These are phyloP conservation scores for Cichlasoma orientale DNA, from an alignment of 2,797 vertebrate species.

Conservation along the genomic window DNA sequence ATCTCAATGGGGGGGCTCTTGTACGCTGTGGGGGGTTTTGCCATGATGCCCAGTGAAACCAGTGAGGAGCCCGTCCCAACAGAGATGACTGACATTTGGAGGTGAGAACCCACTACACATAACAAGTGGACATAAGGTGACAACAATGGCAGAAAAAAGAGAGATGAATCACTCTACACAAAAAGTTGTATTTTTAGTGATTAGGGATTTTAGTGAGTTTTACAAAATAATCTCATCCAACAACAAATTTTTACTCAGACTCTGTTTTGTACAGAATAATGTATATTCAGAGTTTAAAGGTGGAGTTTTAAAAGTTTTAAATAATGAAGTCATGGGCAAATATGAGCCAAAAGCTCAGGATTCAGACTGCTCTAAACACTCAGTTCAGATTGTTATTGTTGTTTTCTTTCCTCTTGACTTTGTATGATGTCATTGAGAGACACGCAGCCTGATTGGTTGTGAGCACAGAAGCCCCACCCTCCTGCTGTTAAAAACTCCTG, in stretches of 20 bases:
- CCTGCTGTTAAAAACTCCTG: background rate
- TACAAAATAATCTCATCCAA: background rate
- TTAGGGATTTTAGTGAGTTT: background rate
- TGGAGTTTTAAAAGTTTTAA: background rate
- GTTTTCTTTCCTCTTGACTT: background rate
- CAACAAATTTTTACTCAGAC: background rate
- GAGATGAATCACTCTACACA: background rate
- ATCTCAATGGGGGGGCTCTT: constrained; percentile 85
- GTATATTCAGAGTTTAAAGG: no score
- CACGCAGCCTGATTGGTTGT: background rate
- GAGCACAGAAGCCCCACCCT: background rate
- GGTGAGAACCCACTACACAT: constrained; percentile 72
- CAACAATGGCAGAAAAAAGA: background rate
- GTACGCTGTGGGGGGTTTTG: constrained; percentile 91
- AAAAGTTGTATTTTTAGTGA: accelerated
- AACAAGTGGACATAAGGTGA: background rate
- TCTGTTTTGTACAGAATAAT: background rate
- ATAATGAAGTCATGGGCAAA: background rate
- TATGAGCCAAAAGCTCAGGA: background rate
- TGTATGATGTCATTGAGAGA: background rate
- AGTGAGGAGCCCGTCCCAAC: constrained; percentile 89
- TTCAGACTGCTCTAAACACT: background rate
- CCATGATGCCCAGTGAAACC: constrained; percentile 90
- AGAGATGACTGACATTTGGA: constrained; percentile 96
- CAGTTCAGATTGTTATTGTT: background rate